Base-by-base conservation (phyloP, 1,140 invertebrate species). In the Triops cancriformis region DNA sequence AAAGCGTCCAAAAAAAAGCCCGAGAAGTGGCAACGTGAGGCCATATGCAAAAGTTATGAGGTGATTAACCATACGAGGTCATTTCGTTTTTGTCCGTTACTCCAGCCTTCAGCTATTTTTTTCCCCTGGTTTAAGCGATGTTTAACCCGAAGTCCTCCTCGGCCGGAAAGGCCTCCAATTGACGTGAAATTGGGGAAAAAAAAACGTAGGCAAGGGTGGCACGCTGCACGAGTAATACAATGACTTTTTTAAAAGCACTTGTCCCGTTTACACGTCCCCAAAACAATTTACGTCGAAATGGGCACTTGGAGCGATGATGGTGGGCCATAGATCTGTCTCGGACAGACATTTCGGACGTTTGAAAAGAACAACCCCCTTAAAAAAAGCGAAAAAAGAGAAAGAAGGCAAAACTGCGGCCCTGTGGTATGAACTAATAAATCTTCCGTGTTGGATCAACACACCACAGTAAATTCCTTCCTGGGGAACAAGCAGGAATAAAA, bases 231-330 rank as follows among this genome's bases (percentile, higher is more conserved):
- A 64, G 5, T 64, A 64, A 64, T 23, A 64, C 51, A 64, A 64
- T 64, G 51, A 64, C 51, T 64, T 64, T 45, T 64, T 64, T n/a
- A 64, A 64, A 64, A 64, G 51, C 51, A 64, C 14, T 64, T 18
- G 7, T 64, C 3, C 14, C 10, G 18, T 64, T 64, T 64, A 64
- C n/a, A 23, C 51, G 51, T 64, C 51, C 51, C 23, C 51, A 64
- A 64, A 64, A 64, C 51, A 64, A 64, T 64, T 64, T 64, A 18
- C 51, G 14, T 64, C 51, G 18, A 64, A 64, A 64, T 64, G 51
- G 51, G 51, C 51, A 64, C 51, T 64, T 23, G 51, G 51, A 64
- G 51, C 51, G 51, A 64, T 64, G 51, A 64, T 64, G 51, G 51
- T 64, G 51, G 51, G 51, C n/a, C 51, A 64, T 64, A 64, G 51